A percentile compares a stretch with the other conserved stretches of the same genome.
phyloP scores from a whole-genome alignment of 2,797 vertebrate genomes.

The Sciurus carolinensis region DNA sequence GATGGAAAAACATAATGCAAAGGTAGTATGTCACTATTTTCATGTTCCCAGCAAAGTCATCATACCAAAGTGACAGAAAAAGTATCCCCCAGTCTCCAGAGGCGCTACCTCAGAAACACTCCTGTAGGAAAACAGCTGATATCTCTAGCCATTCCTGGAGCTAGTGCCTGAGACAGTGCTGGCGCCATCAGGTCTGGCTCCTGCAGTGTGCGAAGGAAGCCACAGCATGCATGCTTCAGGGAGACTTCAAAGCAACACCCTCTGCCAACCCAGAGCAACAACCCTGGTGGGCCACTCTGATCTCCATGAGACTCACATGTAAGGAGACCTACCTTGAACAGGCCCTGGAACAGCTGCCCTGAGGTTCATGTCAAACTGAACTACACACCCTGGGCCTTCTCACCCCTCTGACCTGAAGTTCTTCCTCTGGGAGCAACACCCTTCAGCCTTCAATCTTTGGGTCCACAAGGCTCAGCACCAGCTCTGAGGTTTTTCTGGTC shows the following conservation, averaged over 20 bases:
- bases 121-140: not conserved
- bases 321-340: not conserved
- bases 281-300: not conserved
- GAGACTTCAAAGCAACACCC: not conserved
- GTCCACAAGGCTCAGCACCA: not conserved
- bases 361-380: not conserved
- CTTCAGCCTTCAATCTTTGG: not conserved
- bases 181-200: not conserved
- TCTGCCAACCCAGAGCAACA: not conserved
- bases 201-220: not conserved
- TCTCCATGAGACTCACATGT: not conserved
- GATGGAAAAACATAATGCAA: not conserved
- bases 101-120: not conserved
- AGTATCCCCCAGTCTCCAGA: not conserved
- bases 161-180: rapidly evolving
- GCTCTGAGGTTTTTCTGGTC: not conserved
- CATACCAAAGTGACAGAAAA: not conserved
- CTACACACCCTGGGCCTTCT: not conserved
- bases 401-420: not conserved
- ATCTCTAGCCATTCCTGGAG: not conserved
- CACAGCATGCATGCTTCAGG: not conserved
- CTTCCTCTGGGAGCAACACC: not conserved
- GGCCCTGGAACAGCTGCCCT: not conserved
- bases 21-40: not conserved
- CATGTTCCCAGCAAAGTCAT: not conserved